Conservation (phyloP, 2,888 invertebrate genomes). For the Pristionchus maxplancki region DNA sequence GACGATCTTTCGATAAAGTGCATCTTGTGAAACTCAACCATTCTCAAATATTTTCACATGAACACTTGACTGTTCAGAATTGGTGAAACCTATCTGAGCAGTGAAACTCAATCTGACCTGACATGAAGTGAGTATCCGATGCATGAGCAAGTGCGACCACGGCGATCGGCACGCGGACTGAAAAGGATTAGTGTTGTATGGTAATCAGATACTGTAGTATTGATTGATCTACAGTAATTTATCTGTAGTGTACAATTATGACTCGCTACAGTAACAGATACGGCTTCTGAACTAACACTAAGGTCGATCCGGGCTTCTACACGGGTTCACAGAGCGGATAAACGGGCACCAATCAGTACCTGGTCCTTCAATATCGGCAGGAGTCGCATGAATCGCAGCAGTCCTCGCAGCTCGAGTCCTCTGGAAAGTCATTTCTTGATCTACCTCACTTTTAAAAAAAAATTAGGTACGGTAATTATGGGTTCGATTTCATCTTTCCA, state of each 20-base stretch:
- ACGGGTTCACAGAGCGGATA: too few species aligned
- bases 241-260: too few species aligned
- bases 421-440: too few species aligned
- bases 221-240: background rate
- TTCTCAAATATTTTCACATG: too few species aligned
- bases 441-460: background rate
- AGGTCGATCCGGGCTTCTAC: too few species aligned
- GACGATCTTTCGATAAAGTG: too few species aligned
- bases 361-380: constrained; percentile 54
- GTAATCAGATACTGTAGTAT: background rate
- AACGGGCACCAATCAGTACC: too few species aligned
- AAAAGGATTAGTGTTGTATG: background rate
- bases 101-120: constrained; percentile 7
- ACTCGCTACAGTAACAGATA: too few species aligned
- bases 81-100: background rate
- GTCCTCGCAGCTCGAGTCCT: constrained; percentile 38
- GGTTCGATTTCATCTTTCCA: too few species aligned
- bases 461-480: too few species aligned
- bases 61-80: background rate
- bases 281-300: too few species aligned
- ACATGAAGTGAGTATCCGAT: constrained; percentile 53
- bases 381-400: constrained; percentile 55
- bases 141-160: constrained; percentile 59
- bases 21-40: too few species aligned
- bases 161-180: constrained; percentile 56